Evolutionary conservation across 2,797 vertebrate genomes (phyloP), one percentile per base, ranked within the genome.

Genomic region (Heliangelus exortis): DNA sequence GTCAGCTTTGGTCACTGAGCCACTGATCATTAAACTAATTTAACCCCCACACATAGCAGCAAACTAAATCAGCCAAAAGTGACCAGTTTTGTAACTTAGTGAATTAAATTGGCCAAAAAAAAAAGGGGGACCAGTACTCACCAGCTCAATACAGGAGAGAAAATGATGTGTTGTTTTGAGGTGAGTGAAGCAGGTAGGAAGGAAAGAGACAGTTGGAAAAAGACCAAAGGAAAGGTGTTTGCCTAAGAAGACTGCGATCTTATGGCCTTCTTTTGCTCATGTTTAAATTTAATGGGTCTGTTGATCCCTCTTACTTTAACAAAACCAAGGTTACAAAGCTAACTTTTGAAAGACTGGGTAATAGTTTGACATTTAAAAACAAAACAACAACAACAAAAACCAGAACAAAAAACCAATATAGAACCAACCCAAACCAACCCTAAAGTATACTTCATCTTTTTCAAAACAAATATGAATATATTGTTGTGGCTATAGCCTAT

Each of bases 1-100:
- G 31, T 73, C 57, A 59, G 25, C 74, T 89, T 75, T 69, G 54
- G 29, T 71, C 65, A 8, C 13, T 80, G 66, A 91, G 57, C 74
- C 0, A 0, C 63, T 43, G 21, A 31, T 61, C 10, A 3, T 33
- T 57, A 53, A 77, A 74, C 7, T 65, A 7, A 29, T 57, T 45
- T 61, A 82, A 28, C 45, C 22, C 12, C 26, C 28, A 12, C 8
- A 4, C 14, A 13, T 50, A 73, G 22, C 45, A 90, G 71, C 72
- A 73, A 71, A 62, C 16, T 31, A 68, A 10, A 14, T 89, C 16
- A 23, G 39, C 16, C 61, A 59, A 36, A 93, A 89, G 29, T 6
- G 20, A 31, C 50, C 25, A 5, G 0, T 84, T 92, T 66, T 84
- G 29, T 84, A 36, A 31, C 73, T 71, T 33, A 63, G 19, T 76